phyloP scores from a whole-genome alignment of 2,797 vertebrate genomes.

The Hydrocynus forskahlii region DNA sequence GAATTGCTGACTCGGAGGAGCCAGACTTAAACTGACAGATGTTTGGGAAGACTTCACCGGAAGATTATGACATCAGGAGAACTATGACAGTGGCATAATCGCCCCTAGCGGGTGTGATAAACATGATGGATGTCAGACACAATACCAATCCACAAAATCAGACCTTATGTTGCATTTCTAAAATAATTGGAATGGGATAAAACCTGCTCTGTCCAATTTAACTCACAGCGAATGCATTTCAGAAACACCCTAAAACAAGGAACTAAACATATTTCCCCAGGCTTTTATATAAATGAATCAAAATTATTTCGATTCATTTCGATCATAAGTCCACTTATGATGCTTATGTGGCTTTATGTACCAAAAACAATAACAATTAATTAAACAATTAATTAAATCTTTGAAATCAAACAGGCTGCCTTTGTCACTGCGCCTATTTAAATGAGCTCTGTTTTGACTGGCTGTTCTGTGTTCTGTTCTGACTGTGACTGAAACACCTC shows the following conservation, averaged over 20 bases:
- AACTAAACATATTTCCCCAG: background rate
- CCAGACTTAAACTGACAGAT: conserved; percentile 13
- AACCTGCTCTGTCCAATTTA: background rate
- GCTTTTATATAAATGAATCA: no score
- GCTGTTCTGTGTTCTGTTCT: no score
- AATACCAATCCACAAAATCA: background rate
- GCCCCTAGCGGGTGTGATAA: background rate
- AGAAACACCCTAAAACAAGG: background rate
- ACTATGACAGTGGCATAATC: conserved; percentile 11
- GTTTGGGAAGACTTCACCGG: conserved; percentile 1
- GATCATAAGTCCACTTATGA: no score
- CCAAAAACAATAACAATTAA: no score
- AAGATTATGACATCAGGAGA: conserved; percentile 17
- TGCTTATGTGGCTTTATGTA: no score
- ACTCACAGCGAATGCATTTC: background rate
- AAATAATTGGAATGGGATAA: background rate
- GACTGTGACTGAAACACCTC: no score
- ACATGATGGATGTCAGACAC: conserved; percentile 3
- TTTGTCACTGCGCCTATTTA: no score
- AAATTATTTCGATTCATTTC: no score
- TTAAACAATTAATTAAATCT: no score
- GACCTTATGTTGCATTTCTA: background rate
- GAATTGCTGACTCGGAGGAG: conserved; percentile 2
- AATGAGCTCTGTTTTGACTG: no score
- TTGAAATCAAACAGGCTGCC: no score